These are phyloP conservation scores for Monomorium pharaonis DNA, from an alignment of 1,140 invertebrate species.

Conservation along the genomic window DNA sequence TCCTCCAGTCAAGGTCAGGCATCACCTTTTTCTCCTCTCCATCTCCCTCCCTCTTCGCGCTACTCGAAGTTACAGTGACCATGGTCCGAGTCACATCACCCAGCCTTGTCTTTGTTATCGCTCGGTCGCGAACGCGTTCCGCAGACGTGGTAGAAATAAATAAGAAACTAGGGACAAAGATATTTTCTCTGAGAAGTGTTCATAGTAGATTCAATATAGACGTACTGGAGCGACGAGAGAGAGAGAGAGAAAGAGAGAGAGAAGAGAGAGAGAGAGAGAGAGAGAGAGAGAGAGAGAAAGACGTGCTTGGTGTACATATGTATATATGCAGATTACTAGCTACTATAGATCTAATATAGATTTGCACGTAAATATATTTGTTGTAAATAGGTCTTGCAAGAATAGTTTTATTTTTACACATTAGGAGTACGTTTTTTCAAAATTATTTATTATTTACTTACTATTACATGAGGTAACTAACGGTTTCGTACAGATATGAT, in stretches of 20 bases:
- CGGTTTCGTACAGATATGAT: neutral
- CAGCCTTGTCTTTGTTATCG: slow-evolving; percentile 37
- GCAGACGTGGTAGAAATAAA: neutral
- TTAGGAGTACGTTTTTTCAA: neutral
- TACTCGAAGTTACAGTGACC: neutral
- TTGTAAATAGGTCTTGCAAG: neutral
- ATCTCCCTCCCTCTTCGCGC: neutral
- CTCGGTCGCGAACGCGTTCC: neutral
- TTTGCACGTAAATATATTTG: neutral
- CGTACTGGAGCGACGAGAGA: neutral
- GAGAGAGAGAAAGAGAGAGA: too few species aligned
- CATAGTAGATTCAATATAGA: neutral
- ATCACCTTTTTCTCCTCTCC: slow-evolving; percentile 2
- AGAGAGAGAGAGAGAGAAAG: too few species aligned
- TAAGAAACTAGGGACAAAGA: neutral
- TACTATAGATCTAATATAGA: neutral
- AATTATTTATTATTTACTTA: neutral
- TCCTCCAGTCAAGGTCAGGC: slow-evolving; percentile 33
- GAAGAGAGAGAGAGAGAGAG: too few species aligned
- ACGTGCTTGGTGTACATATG: slow-evolving; percentile 1
- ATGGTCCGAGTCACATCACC: neutral
- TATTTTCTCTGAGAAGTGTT: neutral
- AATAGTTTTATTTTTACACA: neutral
- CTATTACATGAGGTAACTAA: slow-evolving; percentile 18
- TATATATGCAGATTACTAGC: neutral